Base-by-base conservation (phyloP, 2,797 vertebrate species). In the Megalops cyprinoides region DNA sequence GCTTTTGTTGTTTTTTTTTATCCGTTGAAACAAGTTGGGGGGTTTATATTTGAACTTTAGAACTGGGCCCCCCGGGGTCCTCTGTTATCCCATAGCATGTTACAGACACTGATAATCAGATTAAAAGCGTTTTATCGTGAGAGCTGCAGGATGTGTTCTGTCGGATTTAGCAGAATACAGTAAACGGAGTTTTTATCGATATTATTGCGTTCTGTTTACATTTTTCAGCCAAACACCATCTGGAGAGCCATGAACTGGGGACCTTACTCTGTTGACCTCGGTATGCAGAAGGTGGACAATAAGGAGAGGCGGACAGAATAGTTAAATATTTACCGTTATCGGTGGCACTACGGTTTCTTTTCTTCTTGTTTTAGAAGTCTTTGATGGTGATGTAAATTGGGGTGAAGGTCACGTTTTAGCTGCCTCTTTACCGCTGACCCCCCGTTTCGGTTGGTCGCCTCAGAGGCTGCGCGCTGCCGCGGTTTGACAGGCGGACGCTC, bases 1-100 rank as follows among this genome's bases (percentile, higher is more conserved):
- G 42, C 53, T 53, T 51, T 79, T 82, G 81, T 74, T n/a, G n/a
- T n/a, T n/a, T n/a, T n/a, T n/a, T 46, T 65, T 51, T 62, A 65
- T 48, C 44, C 39, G 77, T 79, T 39, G 23, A 58, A 75, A 76
- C 74, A 15, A 65, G 12, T 15, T 15, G 10, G n/a, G n/a, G 39
- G 73, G 58, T 62, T 81, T 53, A 76, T 34, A 28, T 77, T 69
- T 73, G 55, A 76, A 51, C 79, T 25, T 74, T 49, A 37, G 34
- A 37, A 34, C 34, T 51, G 6, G 31, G 34, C 39, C 53, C 42
- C 69, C 28, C 25, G 42, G 62, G 62, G 37, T 23, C 28, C 55
- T 77, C 60, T 44, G 42, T 71, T 71, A 60, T 49, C 58, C 49
- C 15, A 44, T 69, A 46, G n/a, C 74, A 71, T 37, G 42, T 18